Conservation (phyloP, 2,888 invertebrate species). For the Furcula furcula region DNA sequence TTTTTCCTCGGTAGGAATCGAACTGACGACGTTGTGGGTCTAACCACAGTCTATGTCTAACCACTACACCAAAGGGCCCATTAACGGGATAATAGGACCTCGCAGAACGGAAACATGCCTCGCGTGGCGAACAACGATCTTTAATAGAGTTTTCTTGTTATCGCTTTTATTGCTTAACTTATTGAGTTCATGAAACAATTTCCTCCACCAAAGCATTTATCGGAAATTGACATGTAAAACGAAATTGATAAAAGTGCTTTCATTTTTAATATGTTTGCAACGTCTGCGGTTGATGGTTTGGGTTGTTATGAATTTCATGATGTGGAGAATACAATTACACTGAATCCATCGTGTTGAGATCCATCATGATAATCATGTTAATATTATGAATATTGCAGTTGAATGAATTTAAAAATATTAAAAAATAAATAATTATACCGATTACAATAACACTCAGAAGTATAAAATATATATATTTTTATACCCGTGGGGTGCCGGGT, state of each 20-base stretch:
- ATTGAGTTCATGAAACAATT: slow-evolving; percentile 12
- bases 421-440: too few species aligned
- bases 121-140: slow-evolving; percentile 32
- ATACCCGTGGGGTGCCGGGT: too few species aligned
- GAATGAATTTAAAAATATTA: too few species aligned
- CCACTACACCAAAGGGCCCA: too few species aligned
- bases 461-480: too few species aligned
- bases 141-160: slow-evolving; percentile 49
- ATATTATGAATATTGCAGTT: too few species aligned
- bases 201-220: slow-evolving; percentile 1
- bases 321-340: background rate
- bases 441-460: too few species aligned
- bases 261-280: slow-evolving; percentile 7
- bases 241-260: slow-evolving; percentile 5
- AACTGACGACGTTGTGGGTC: too few species aligned
- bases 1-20: too few species aligned
- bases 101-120: slow-evolving; percentile 29
- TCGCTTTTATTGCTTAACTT: slow-evolving; percentile 12
- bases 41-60: too few species aligned
- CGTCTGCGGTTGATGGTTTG: background rate
- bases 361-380: too few species aligned
- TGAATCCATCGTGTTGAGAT: too few species aligned
- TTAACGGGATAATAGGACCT: slow-evolving; percentile 35
- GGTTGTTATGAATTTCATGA: slow-evolving; percentile 6
- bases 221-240: slow-evolving; percentile 1